Evolutionary conservation across 2,888 invertebrate genomes (phyloP), one percentile per base, ranked within the genome.

Genomic region (Cylindroiulus punctatus): DNA sequence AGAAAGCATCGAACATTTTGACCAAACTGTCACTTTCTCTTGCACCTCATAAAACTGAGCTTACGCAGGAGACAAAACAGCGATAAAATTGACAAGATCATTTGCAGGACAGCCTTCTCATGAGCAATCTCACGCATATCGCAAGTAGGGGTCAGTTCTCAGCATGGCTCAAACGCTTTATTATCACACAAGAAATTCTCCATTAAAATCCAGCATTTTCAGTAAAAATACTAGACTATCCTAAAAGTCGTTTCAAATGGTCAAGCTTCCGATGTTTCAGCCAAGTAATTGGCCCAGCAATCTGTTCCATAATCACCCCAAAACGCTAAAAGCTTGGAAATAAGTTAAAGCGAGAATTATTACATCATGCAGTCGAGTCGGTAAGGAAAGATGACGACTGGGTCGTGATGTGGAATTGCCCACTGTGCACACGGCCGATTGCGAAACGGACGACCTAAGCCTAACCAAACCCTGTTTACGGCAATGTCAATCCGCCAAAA

Each of bases 401-500:
- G 4, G 57, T 26, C 57, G 10, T 65, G 22, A 65, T 65, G 57
- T 65, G 57, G 57, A 65, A 65, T 22, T 22, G 22, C 57, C 57
- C 22, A 22, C 12, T 22, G 57, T 12, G 57, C 57, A 5, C 22
- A 65, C 57, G 57, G 22, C 57, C 22, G 57, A 65, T 65, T 65
- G 57, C 19, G 57, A 65, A 22, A 22, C 57, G 22, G 57, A 65
- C 8, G 57, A 65, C 7, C 57, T 65, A 65, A 65, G 57, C 57
- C 57, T 65, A 65, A 65, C 57, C 57, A 65, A 65, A 65, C 57
- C 57, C 57, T 65, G 57, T 65, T 65, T 65, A 65, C 57, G 57
- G 22, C 57, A 65, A 65, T 65, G 57, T 65, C 57, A 65, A 22
- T 65, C 57, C 57, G 57, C 57, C 22, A 65, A 65, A 22, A 65